Evolutionary conservation across 2,888 invertebrate species (phyloP), one percentile per base, ranked within the genome.

Genomic region (Philopedon plagiatum): DNA sequence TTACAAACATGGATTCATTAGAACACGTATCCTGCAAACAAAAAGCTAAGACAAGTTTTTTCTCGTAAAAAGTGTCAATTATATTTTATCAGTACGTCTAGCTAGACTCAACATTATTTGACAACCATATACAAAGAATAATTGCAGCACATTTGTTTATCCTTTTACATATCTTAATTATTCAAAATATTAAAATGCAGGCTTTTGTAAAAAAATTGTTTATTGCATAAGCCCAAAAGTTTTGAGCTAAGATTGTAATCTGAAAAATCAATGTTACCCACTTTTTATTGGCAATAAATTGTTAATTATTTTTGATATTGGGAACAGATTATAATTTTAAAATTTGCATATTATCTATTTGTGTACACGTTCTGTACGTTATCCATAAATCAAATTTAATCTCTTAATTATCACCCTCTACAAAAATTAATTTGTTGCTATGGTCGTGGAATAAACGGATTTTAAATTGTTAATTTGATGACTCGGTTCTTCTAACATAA

Each of bases 201-300:
- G 46, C 23, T 23, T 46, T 23, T 23, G 46, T n/a, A 21, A 46
- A 46, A 46, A 46, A 46, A 23, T 23, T 46, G 23, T n/a, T 46
- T 46, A 46, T 46, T 46, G 46, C 46, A 21, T 46, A 46, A 46
- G 46, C n/a, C 23, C 23, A 46, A 46, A 23, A 46, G 23, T 46
- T 19, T 21, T 21, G 44, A 1, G 7, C 44, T 44, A 1, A 29
- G 34, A 62, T 62, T 19, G 11, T 4, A 37, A 49, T 63, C 34
- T 63, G 13, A 64, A 64, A 64, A 54, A 64, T 54, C 64, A 64
- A 64, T 64, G 64, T 54, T 64, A 64, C 37, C 54, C 64, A 29
- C 54, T 64, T 63, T 51, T 62, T 32, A 32, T 1, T 18, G 32
- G 2, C 15, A 62, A 62, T 1, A 62, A 62, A 62, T 32, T 9